Evolutionary conservation across 1,140 invertebrate species (phyloP), one percentile per base, ranked within the genome.

Genomic region (Aphis gossypii): DNA sequence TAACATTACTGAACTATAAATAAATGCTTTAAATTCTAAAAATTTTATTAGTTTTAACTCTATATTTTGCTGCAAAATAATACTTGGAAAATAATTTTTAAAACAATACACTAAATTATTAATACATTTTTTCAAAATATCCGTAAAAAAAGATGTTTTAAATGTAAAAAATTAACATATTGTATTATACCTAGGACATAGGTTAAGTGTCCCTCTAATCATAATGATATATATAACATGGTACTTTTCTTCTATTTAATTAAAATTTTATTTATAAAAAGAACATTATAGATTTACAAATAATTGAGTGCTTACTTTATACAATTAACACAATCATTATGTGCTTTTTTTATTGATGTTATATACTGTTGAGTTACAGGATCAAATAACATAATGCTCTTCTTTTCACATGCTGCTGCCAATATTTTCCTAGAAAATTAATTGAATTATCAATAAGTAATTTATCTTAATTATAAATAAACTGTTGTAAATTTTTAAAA

Each of bases 321-420:
- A 96, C 98, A 98, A 95, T 99, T 99, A 0, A 99, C 98, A 96
- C 98, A 98, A 95, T 98, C 98, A 48, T 96, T 96, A 95, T 99
- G 98, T 54, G 98, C 98, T 95, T 98, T 96, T 94, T 97, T 96
- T 91, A 98, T 97, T 93, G 96, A 96, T 94, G 97, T 96, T 91
- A 98, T 96, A 93, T 97, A 96, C 94, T 96, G 96, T 94, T 97
- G 97, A 94, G 97, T 98, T 41, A 98, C 95, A 2, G 98, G 97
- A 95, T 99, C 98, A 96, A 98, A 98, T 94, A 99, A 96, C 94
- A 99, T 96, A 94, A 99, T 96, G 94, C 97, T 98, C 95, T 97
- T 98, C 94, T 97, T 97, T 95, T 99, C 98, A 96, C 98, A 99
- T 25, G 98, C 98, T 91, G 98, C 98, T 41, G 98, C 97, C 89